Conservation (phyloP, 1,140 invertebrate genomes). For the Musca vetustissima region DNA sequence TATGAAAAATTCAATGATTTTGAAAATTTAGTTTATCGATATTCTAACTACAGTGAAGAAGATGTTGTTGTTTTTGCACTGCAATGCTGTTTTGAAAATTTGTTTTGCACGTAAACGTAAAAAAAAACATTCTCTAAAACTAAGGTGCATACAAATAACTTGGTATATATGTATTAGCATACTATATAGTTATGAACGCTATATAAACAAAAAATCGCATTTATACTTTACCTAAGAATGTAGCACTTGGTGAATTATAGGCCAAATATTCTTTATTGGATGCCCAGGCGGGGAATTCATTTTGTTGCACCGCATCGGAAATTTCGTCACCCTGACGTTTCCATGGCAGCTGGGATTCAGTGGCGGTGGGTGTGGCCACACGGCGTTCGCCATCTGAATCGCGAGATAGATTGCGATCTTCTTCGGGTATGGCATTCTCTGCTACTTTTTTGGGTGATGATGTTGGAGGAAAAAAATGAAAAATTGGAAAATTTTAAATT, state of each 20-base stretch:
- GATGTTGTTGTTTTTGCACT: no score
- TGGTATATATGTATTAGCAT: no score
- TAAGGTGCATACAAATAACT: no score
- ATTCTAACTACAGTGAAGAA: no score
- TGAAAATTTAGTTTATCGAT: no score
- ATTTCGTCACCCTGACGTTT: constrained; percentile 76
- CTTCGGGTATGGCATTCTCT: constrained; percentile 51
- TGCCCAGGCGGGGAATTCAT: constrained; percentile 89
- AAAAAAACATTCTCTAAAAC: no score
- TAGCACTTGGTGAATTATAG: constrained; percentile 88
- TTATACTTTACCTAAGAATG: constrained; percentile 75
- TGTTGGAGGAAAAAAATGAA: constrained; percentile 27
- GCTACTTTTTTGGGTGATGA: constrained; percentile 36
- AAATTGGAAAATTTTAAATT: neutral
- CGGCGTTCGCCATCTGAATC: constrained; percentile 57
- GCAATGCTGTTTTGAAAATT: no score
- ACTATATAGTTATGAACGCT: no score
- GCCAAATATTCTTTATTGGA: constrained; percentile 89
- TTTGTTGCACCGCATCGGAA: constrained; percentile 73
- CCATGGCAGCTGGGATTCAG: constrained; percentile 86
- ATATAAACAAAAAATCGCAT: neutral
- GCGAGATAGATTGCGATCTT: constrained; percentile 49
- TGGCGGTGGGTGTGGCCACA: constrained; percentile 81
- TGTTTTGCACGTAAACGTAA: no score
- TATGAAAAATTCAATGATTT: no score